Evolutionary conservation across 2,113 vertebrate species (phyloP).

Genomic region (Mormoops blainvillei): DNA sequence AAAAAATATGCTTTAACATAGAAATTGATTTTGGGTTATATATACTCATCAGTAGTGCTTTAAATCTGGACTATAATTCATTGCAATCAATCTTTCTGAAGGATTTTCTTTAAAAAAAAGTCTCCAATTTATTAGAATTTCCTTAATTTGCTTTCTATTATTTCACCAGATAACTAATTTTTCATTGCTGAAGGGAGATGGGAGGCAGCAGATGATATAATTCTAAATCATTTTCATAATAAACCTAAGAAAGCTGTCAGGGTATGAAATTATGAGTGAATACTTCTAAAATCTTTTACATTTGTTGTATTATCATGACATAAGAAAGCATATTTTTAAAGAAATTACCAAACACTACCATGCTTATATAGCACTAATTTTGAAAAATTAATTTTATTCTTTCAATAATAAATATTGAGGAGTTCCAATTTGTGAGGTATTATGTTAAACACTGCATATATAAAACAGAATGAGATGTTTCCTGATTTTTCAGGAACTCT

Average conservation of each 20-base stretch:
- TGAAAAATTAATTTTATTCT: not conserved
- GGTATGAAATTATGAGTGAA: not conserved
- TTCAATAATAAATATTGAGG: not conserved
- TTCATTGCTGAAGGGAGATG: not conserved
- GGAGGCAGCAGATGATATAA: not conserved
- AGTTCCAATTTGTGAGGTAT: not conserved
- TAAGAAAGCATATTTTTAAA: not conserved
- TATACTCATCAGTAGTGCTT: not conserved
- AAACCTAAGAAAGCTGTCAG: not conserved
- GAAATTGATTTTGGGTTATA: not conserved
- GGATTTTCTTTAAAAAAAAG: not conserved
- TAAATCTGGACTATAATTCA: not conserved
- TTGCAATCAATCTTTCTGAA: not conserved
- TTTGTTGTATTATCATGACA: not conserved
- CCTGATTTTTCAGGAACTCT: not conserved
- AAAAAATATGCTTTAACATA: not conserved
- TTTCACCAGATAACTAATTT: not conserved
- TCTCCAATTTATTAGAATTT: not conserved
- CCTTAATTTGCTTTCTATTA: not conserved
- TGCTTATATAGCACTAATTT: not conserved
- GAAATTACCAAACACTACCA: not conserved
- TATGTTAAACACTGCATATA: not conserved
- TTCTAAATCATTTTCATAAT: not conserved
- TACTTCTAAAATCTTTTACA: not conserved
- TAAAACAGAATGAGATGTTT: not conserved